Evolutionary conservation across 1,140 invertebrate genomes (phyloP), one percentile per base, ranked within the genome.

Genomic region (Ditylenchus dipsaci): DNA sequence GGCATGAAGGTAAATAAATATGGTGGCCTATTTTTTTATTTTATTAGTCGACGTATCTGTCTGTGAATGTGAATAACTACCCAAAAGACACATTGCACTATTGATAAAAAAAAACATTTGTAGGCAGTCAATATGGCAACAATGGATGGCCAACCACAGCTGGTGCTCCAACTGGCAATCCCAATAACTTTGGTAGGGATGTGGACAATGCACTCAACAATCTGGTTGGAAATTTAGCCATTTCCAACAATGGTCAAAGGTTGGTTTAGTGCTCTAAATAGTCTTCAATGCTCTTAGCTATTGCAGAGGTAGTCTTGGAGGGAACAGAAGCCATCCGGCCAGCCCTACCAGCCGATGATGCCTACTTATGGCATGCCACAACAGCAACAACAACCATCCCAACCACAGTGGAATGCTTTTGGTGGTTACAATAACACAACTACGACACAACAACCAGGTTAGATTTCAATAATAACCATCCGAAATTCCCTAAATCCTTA

Each of bases 121-220:
- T 38, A 38, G 33, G 33, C 33, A 38, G 3, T 7, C 58, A 9
- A 38, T 47, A 13, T 27, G 49, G 19, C 64, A 66, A 66, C 53
- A 49, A 33, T 57, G 33, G n/a, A 11, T 29, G 63, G 19, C 67
- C 23, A 1, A 23, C 58, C 59, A 58, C 45, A 21, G 60, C n/a
- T n/a, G n/a, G 58, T 38, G 33, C 33, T 11, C 49, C 49, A 53
- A 17, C n/a, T 7, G 49, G 49, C n/a, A 53, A 53, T 26, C 49
- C 49, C 49, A 53, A 53, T 15, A 26, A 19, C 23, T 53, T 53
- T 26, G 49, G n/a, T 53, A 53, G 49, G 3, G 23, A 53, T 53
- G 61, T 73, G 21, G 71, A 73, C 53, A 60, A 42, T n/a, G n/a
- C 71, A 13, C 33, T 72, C 26, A 77, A 74, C 17, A 30, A 21